phyloP scores from a whole-genome alignment of 1,140 invertebrate species.

The Eumeta japonica region DNA sequence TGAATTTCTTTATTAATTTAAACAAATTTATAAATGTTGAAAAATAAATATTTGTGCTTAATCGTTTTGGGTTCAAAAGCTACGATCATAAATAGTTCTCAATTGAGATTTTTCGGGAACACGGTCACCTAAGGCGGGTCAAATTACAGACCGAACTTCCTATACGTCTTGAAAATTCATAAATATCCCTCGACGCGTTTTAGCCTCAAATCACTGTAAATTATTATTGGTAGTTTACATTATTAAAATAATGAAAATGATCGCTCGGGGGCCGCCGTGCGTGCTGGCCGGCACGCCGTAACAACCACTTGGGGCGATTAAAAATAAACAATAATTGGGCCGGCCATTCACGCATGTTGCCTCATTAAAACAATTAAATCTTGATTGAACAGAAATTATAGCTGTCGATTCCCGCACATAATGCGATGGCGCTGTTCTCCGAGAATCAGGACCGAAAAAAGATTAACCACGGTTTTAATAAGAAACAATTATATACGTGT shows the following conservation, averaged over 20 bases:
- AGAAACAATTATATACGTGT: slow-evolving; percentile 55
- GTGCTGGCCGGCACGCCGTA: slow-evolving; percentile 51
- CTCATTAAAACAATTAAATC: slow-evolving; percentile 59
- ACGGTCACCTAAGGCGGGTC: slow-evolving; percentile 23
- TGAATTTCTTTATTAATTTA: too few species aligned
- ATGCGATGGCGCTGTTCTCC: slow-evolving; percentile 36
- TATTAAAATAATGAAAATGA: slow-evolving; percentile 59
- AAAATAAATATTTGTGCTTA: too few species aligned
- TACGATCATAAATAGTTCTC: too few species aligned
- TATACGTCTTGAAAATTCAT: slow-evolving; percentile 38
- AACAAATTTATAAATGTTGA: too few species aligned
- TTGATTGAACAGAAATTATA: slow-evolving; percentile 59
- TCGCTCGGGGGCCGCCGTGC: slow-evolving; percentile 45
- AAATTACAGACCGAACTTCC: slow-evolving; percentile 42
- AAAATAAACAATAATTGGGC: slow-evolving; percentile 58
- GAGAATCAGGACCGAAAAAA: slow-evolving; percentile 49
- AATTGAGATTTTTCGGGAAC: too few species aligned
- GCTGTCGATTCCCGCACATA: slow-evolving; percentile 56
- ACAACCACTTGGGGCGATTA: slow-evolving; percentile 55
- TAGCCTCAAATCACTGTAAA: slow-evolving; percentile 50
- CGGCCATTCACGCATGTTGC: slow-evolving; percentile 55
- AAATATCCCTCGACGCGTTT: slow-evolving; percentile 46
- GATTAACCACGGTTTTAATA: slow-evolving; percentile 56
- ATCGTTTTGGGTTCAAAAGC: too few species aligned
- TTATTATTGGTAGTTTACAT: slow-evolving; percentile 58